Base-by-base conservation (phyloP, 1,140 invertebrate genomes). In the Periplaneta americana region DNA sequence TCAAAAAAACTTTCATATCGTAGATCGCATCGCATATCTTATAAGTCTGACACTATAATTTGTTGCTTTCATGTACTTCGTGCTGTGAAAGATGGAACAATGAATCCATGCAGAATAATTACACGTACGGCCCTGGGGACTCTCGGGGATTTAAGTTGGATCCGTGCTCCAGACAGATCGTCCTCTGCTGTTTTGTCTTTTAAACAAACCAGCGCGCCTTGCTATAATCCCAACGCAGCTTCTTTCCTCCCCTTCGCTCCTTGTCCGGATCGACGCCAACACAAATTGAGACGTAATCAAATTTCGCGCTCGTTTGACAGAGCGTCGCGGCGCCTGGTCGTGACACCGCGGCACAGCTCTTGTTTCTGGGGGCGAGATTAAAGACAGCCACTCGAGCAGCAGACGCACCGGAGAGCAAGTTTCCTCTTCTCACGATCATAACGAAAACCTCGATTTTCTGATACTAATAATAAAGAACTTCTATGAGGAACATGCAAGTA, bases 231-330 rank as follows among this genome's bases (percentile, higher is more conserved):
- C 48, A 33, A 32, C 32, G 75, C 75, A 35, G 75, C 18, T n/a
- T 33, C 75, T n/a, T 35, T 10, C 32, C 74, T 5, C 74, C 17
- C 31, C 74, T 32, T 13, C n/a, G 10, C 39, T 32, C 74, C 74
- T 31, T 10, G 17, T 33, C 34, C 33, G 75, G 48, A 13, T 66
- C 75, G 75, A 35, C 15, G 75, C 32, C 75, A n/a, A 5, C 34
- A 35, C 31, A n/a, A 76, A 76, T 76, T 76, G 75, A 76, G 32
- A 32, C 75, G 17, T 76, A 76, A 76, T 76, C 75, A 35, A 33
- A 76, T 76, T 76, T 33, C 75, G 75, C 74, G 74, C 33, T 11
- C 48, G 48, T 33, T 34, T 76, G 75, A 76, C 75, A 32, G 75
- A 76, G 75, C 34, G 31, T 76, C 75, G 75, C 17, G 22, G 75